Conservation (phyloP, 2,113 vertebrate species). For the Pachyramphus minor region DNA sequence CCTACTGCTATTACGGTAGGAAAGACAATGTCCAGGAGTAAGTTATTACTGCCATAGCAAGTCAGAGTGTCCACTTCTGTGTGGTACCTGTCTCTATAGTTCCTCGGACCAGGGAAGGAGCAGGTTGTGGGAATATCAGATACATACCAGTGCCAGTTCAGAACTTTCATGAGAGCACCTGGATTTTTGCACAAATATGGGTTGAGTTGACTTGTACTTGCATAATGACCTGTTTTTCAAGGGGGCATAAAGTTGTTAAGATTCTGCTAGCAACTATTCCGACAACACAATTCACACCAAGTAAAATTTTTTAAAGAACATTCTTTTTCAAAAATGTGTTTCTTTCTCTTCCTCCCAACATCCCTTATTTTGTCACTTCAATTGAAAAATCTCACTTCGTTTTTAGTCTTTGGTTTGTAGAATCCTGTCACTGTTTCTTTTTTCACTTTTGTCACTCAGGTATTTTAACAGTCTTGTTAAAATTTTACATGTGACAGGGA, state of each 20-base stretch:
- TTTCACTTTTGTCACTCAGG: background rate
- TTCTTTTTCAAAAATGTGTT: background rate
- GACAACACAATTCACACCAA: background rate
- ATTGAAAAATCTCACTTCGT: background rate
- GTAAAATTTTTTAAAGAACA: background rate
- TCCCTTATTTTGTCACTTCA: background rate
- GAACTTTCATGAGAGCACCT: background rate
- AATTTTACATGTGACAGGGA: background rate
- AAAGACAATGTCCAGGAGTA: background rate
- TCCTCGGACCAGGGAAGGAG: background rate
- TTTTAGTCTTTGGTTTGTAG: background rate
- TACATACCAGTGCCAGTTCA: rapidly evolving
- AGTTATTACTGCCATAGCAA: background rate
- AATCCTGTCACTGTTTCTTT: background rate
- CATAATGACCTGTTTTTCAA: background rate
- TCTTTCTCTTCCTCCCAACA: background rate
- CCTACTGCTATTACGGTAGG: background rate
- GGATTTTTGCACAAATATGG: background rate
- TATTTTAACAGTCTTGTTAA: background rate
- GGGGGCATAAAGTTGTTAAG: background rate
- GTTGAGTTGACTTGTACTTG: background rate
- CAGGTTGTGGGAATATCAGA: background rate
- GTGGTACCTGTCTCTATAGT: rapidly evolving
- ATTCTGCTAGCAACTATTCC: background rate
- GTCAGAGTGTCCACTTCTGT: rapidly evolving